Evolutionary conservation across 2,797 vertebrate species (phyloP).

Genomic region (Coilia nasus): DNA sequence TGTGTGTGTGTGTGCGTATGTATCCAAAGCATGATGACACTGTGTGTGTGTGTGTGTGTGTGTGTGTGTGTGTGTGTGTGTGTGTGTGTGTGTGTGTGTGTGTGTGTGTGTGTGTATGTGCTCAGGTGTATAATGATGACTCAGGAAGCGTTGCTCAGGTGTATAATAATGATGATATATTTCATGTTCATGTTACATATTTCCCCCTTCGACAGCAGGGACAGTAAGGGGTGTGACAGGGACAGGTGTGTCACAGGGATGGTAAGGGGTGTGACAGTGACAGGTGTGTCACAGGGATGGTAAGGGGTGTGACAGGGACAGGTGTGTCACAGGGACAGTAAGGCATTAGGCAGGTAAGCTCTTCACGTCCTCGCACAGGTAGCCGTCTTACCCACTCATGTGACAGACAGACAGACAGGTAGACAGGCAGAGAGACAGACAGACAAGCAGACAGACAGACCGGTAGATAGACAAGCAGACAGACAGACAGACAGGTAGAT

Average conservation of each 20-base stretch:
- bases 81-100: not conserved
- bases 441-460: too few relatives aligned
- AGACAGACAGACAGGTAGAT: too few relatives aligned
- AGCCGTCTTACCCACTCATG: conserved; percentile 22
- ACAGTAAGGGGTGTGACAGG: too few relatives aligned
- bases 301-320: conserved; percentile 66
- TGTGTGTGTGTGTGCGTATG: too few relatives aligned
- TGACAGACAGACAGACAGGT: not conserved
- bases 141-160: not conserved
- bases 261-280: too few relatives aligned
- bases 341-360: conserved; percentile 72
- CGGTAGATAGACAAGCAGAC: too few relatives aligned
- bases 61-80: conserved; percentile 9
- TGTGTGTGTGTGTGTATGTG: not conserved
- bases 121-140: too few relatives aligned
- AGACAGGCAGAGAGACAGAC: not conserved
- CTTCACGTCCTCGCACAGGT: conserved; percentile 55
- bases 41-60: not conserved
- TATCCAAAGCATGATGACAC: too few relatives aligned
- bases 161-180: not conserved
- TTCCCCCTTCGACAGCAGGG: conserved; percentile 33
- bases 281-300: conserved; percentile 46
- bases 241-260: conserved; percentile 42
- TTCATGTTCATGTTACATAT: not conserved
- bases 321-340: conserved; percentile 58